Conservation (phyloP, 2,888 invertebrate species). For the Leucophenga maculata region DNA sequence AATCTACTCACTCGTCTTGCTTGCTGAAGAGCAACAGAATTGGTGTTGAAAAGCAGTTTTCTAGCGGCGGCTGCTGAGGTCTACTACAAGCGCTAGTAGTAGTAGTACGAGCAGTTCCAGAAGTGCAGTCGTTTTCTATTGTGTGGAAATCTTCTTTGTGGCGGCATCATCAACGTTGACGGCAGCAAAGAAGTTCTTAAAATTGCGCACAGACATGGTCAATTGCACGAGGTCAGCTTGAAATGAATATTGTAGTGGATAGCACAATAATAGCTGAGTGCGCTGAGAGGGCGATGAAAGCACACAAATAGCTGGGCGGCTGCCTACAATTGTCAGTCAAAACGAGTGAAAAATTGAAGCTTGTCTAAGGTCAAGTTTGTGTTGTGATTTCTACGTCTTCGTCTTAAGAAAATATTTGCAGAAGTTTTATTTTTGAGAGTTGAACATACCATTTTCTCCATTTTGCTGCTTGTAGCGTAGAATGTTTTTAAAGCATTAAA, state of each 20-base stretch:
- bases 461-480: constrained; percentile 42
- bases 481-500: background rate
- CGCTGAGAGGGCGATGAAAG: background rate
- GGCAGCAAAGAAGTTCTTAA: background rate
- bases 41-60: constrained; percentile 64
- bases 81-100: constrained; percentile 21
- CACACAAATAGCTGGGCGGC: constrained; percentile 25
- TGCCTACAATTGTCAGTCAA: constrained; percentile 42
- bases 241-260: background rate
- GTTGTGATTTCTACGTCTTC: background rate
- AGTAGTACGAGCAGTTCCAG: background rate
- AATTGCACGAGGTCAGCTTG: constrained; percentile 55
- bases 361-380: constrained; percentile 54
- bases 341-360: constrained; percentile 45
- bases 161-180: background rate
- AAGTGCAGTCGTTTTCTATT: background rate
- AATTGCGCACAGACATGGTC: constrained; percentile 46
- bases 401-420: no score
- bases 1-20: background rate
- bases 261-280: background rate
- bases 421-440: background rate
- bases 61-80: constrained; percentile 35
- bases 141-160: no score
- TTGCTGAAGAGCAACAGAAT: constrained; percentile 57
- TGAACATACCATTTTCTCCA: constrained; percentile 60